Base-by-base conservation (phyloP, 2,888 invertebrate genomes). In the Galeopsomyia nigrocyanea region DNA sequence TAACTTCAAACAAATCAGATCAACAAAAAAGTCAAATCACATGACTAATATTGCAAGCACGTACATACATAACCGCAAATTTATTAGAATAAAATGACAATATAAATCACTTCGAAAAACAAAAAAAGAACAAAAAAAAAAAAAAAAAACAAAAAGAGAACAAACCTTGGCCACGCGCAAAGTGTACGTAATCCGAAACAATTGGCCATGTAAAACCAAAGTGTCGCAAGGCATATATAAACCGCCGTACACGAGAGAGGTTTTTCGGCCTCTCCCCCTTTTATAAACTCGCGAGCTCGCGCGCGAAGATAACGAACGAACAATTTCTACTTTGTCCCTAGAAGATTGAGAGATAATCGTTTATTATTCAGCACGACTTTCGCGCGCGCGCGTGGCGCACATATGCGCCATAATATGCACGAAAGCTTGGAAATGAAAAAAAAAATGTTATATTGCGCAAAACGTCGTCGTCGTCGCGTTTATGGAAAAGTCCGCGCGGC, bases 281-380 rank as follows among this genome's bases (percentile, higher is more conserved):
- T 17, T 47, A 53, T 49, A n/a, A 56, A 51, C 51, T 22, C 56
- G n/a, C 26, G 22, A n/a, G 19, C n/a, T n/a, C 51, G 39, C 61
- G 19, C 21, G 56, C 22, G 53, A 50, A 63, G 68, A 65, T 71
- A 61, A 65, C 70, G 67, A 61, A 65, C 70, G 64, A 74, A 67
- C 70, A 58, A 70, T 74, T 74, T 71, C 71, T 71, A 66, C 61
- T 71, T 74, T 71, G 74, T 68, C 61, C 74, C 71, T 17, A 65
- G n/a, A 74, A 74, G 70, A 70, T 70, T 68, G 21, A 68, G 73
- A 68, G 73, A 73, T 73, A 73, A 72, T 65, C 63, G 53, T 65
- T 68, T 74, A 66, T 67, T 74, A 70, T 70, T 70, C 74, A 71
- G 71, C 71, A 60, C 66, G 71, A 74, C 71, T 74, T 74, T 74